Evolutionary conservation across 2,888 invertebrate genomes (phyloP).

Genomic region (Sipha maydis): DNA sequence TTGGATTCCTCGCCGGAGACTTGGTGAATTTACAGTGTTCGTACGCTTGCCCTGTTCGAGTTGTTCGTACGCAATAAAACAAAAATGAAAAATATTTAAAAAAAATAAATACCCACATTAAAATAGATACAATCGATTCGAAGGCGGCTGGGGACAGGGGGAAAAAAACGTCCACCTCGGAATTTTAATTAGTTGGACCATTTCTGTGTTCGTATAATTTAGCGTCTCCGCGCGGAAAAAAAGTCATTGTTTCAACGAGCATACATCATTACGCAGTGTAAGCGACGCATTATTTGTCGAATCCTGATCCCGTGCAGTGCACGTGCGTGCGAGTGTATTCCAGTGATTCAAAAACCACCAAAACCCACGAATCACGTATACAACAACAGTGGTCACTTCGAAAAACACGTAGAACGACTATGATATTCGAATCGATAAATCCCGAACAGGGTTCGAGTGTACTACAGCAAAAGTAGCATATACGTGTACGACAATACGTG

Average conservation of each 20-base stretch:
- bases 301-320: background rate
- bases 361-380: background rate
- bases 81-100: constrained; percentile 35
- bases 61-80: constrained; percentile 31
- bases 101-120: constrained; percentile 46
- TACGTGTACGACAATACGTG: background rate
- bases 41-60: background rate
- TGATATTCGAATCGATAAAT: background rate
- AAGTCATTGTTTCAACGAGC: constrained; percentile 12
- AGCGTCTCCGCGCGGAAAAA: constrained; percentile 32
- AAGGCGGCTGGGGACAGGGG: background rate
- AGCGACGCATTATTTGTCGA: background rate
- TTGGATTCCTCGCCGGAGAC: background rate
- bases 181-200: constrained; percentile 60
- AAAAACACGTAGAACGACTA: background rate
- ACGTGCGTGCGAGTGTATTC: background rate
- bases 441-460: background rate
- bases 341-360: background rate
- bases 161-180: constrained; percentile 44
- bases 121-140: constrained; percentile 50
- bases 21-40: too few species aligned
- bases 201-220: constrained; percentile 36
- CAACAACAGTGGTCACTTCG: background rate
- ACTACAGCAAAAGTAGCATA: background rate
- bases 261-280: background rate